Evolutionary conservation across 2,113 vertebrate species (phyloP).

Genomic region (Agelaius tricolor): DNA sequence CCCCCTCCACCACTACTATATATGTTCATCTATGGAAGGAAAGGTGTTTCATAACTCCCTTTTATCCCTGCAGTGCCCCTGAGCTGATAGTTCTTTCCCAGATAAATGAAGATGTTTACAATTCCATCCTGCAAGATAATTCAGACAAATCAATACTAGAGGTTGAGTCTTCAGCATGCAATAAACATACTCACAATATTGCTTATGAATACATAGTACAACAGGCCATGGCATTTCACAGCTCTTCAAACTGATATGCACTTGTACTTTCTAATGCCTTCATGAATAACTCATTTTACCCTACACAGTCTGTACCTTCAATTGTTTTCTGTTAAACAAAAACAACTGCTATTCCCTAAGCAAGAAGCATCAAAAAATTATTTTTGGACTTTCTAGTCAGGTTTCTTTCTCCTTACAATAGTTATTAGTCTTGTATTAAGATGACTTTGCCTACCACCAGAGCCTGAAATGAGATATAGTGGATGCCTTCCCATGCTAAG

Average conservation of each 20-base stretch:
- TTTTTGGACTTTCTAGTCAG: background rate
- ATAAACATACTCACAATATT: background rate
- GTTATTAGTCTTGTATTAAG: background rate
- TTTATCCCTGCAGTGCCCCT: background rate
- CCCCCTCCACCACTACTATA: fast-evolving
- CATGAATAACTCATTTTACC: background rate
- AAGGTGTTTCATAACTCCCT: background rate
- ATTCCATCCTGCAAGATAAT: background rate
- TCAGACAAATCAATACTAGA: background rate
- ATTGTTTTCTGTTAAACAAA: background rate
- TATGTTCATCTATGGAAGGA: background rate
- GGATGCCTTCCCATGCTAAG: background rate
- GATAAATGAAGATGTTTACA: background rate
- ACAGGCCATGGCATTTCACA: background rate
- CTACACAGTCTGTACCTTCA: background rate
- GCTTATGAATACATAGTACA: background rate
- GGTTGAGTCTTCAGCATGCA: background rate
- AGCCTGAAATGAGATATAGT: background rate
- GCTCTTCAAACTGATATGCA: background rate
- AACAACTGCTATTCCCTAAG: background rate
- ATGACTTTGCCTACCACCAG: background rate
- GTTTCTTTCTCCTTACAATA: background rate
- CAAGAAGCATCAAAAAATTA: background rate
- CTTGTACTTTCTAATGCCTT: background rate
- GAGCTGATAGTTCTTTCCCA: background rate